Evolutionary conservation across 2,797 vertebrate genomes (phyloP).

Genomic region (Austrolebias charrua): DNA sequence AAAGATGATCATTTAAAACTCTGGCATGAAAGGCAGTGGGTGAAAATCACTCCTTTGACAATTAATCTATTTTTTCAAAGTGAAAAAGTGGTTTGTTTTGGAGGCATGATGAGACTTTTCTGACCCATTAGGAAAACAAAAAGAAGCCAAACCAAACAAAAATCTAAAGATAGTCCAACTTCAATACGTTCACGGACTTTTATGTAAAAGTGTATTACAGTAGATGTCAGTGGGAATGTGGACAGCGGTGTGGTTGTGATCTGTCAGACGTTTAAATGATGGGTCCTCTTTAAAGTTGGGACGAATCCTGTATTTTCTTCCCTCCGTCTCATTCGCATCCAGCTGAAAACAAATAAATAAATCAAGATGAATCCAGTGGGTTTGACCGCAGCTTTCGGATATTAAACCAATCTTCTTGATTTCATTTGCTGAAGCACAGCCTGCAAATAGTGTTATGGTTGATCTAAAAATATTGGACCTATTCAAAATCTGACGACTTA

Average conservation of each 20-base stretch:
- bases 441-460: constrained; percentile 13
- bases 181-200: not conserved
- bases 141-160: not conserved
- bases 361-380: constrained; percentile 24
- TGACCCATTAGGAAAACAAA: not conserved
- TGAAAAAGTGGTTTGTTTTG: too few species aligned
- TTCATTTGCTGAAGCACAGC: constrained; percentile 28
- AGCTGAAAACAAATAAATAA: constrained; percentile 70
- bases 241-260: constrained; percentile 93
- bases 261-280: constrained; percentile 88
- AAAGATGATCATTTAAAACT: too few species aligned
- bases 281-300: constrained; percentile 91
- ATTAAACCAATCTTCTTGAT: constrained; percentile 15
- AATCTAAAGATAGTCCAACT: not conserved
- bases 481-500: constrained; percentile 6
- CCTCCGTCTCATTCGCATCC: constrained; percentile 90
- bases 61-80: too few species aligned
- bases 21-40: too few species aligned
- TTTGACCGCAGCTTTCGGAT: constrained; percentile 15
- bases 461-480: constrained; percentile 16
- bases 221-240: constrained; percentile 99
- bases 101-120: not conserved
- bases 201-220: not conserved
- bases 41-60: too few species aligned
- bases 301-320: constrained; percentile 86